These are phyloP conservation scores for Erpornis zantholeuca DNA, from an alignment of 2,113 vertebrate species.

Conservation along the genomic window DNA sequence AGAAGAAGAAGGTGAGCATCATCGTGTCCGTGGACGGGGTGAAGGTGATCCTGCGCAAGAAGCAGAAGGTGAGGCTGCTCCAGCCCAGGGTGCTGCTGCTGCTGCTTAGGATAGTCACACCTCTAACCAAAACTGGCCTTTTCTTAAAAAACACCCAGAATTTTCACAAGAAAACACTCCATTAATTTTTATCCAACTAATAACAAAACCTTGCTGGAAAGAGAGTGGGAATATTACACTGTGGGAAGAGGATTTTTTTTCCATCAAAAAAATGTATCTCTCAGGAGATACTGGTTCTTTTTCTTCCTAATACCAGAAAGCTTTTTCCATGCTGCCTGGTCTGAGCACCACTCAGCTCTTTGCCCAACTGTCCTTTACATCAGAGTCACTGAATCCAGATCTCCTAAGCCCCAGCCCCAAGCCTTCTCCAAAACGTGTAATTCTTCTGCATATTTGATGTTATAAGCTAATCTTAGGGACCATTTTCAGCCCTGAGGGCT, in stretches of 20 bases:
- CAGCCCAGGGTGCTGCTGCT: not conserved
- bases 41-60: slow-evolving; percentile 83
- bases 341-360: not conserved
- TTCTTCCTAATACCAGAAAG: not conserved
- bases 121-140: not conserved
- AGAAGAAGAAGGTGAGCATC: slow-evolving; percentile 90
- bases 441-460: slow-evolving; percentile 17
- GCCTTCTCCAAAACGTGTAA: not conserved
- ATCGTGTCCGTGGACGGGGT: slow-evolving; percentile 85
- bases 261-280: not conserved
- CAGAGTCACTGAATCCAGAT: not conserved
- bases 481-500: not conserved
- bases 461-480: not conserved
- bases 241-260: not conserved
- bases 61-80: slow-evolving; percentile 77
- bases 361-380: not conserved
- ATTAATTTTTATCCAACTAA: not conserved
- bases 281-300: not conserved
- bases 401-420: not conserved
- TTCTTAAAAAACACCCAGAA: not conserved
- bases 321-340: not conserved
- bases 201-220: not conserved
- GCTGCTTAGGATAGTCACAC: not conserved
- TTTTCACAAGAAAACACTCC: not conserved
- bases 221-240: not conserved